phyloP scores from a whole-genome alignment of 2,888 invertebrate species.

The Hipparchia semele region DNA sequence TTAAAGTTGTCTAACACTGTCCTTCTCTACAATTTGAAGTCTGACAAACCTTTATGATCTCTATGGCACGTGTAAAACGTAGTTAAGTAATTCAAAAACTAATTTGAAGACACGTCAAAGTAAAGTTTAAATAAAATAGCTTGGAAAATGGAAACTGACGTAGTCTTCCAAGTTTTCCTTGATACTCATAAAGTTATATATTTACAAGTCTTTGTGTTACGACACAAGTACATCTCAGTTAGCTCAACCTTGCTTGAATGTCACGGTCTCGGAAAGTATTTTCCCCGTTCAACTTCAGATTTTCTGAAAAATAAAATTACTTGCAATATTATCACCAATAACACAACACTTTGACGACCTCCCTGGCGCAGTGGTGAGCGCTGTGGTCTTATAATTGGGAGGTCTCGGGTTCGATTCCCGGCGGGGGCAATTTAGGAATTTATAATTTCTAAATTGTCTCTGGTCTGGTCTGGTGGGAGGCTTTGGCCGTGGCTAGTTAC shows the following conservation, averaged over 20 bases:
- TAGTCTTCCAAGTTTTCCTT: constrained; percentile 24
- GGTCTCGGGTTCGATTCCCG: no score
- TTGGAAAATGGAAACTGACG: constrained; percentile 14
- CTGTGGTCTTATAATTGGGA: no score
- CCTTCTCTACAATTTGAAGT: not conserved
- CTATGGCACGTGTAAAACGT: not conserved
- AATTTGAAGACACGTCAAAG: constrained; percentile 17
- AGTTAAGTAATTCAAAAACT: constrained; percentile 5
- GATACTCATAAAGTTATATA: constrained; percentile 37
- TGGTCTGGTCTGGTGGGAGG: no score
- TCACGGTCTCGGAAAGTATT: constrained; percentile 58
- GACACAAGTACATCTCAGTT: constrained; percentile 35
- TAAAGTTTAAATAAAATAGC: constrained; percentile 19
- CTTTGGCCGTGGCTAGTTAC: no score
- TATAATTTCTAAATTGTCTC: no score
- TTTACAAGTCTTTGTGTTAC: constrained; percentile 35
- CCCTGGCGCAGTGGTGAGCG: no score
- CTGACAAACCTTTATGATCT: not conserved
- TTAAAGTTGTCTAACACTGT: not conserved
- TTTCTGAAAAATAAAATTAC: no score
- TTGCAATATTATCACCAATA: no score
- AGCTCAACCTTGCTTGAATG: constrained; percentile 68
- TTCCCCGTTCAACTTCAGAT: constrained; percentile 42
- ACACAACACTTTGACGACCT: no score
- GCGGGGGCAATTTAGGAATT: no score